Base-by-base conservation (phyloP, 2,113 vertebrate genomes). In the Dipodomys ordii region DNA sequence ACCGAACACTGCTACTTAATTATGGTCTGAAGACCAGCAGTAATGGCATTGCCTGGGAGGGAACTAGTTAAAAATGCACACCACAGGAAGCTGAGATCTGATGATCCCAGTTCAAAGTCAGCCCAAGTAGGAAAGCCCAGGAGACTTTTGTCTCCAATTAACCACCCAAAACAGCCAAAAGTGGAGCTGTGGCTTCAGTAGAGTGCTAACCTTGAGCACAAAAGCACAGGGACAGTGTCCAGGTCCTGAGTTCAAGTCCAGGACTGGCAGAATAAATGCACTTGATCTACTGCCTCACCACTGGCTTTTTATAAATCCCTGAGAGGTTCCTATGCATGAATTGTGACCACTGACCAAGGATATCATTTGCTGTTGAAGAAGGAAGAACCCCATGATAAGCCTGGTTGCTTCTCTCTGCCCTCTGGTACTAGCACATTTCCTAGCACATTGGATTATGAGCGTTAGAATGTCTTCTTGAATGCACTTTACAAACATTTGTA, bases 391-490 rank as follows among this genome's bases (percentile, higher is more conserved):
- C 25, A 39, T 16, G 53, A 60, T 68, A 68, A 19, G n/a, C 67
- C 39, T 68, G 1, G 30, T n/a, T 74, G 39, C 30, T 77, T 49
- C 65, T 76, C 49, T 71, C 1, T 22, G 71, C 49, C 30, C 28
- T 78, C 57, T 73, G 10, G 68, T 67, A 2, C n/a, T 32, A 46
- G 73, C n/a, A 87, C 32, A 90, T 72, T 82, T 94, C 39, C 78
- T 62, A 44, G 69, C 67, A 57, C 18, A 30, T 87, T 64, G 19
- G n/a, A 12, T 64, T 16, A 25, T 71, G 23, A 35, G 64, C 10
- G 39, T 78, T 53, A 65, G 49, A 94, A 69, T 87, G 71, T 79
- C 39, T 91, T 78, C 82, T n/a, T 18, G 49, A n/a, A 20, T 86
- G 39, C 39, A 60, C 23, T 30, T 27, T 49, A 49, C 49, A 49